phyloP scores from a whole-genome alignment of 2,888 invertebrate species.

The Ectemnius lituratus region DNA sequence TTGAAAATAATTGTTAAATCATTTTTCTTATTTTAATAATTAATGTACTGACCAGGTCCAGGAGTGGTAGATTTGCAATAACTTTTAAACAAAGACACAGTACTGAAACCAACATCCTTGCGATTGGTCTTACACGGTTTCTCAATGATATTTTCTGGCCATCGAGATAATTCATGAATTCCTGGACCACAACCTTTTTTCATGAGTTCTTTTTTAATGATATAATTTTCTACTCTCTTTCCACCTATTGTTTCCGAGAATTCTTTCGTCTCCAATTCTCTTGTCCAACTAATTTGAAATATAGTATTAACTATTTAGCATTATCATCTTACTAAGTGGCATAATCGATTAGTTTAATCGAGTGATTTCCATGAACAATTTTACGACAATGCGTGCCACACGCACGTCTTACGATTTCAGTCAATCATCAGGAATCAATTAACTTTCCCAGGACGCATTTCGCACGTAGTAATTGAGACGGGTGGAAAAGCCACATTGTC shows the following conservation, averaged over 20 bases:
- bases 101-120: slow-evolving; percentile 47
- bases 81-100: slow-evolving; percentile 31
- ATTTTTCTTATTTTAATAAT: background rate
- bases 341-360: too few relatives aligned
- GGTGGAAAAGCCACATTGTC: too few relatives aligned
- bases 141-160: slow-evolving; percentile 50
- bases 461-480: too few relatives aligned
- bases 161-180: slow-evolving; percentile 49
- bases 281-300: slow-evolving; percentile 48
- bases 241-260: slow-evolving; percentile 45
- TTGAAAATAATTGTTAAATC: slow-evolving; percentile 1
- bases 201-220: slow-evolving; percentile 3
- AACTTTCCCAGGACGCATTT: background rate
- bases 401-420: too few relatives aligned
- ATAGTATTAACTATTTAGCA: too few relatives aligned
- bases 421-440: background rate
- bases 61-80: slow-evolving; percentile 35
- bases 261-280: slow-evolving; percentile 40
- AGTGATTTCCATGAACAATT: too few relatives aligned
- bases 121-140: slow-evolving; percentile 19
- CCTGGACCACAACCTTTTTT: slow-evolving; percentile 51
- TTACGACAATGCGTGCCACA: too few relatives aligned
- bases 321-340: too few relatives aligned
- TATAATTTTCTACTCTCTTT: slow-evolving; percentile 10
- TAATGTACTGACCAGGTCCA: slow-evolving; percentile 50